A percentile compares a stretch with the other conserved stretches of the same genome.
phyloP scores from a whole-genome alignment of 1,140 invertebrate genomes.

The Neodiprion lecontei region DNA sequence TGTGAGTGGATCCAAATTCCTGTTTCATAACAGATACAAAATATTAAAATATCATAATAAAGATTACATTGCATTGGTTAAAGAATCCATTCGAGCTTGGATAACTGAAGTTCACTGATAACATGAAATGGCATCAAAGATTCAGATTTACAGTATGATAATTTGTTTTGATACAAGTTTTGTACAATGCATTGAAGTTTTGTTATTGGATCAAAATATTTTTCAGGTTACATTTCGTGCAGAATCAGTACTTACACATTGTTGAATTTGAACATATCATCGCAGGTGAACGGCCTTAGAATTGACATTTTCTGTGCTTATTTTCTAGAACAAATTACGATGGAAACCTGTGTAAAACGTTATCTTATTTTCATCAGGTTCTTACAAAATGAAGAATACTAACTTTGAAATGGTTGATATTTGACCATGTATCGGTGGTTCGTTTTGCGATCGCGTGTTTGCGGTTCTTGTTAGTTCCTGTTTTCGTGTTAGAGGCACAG shows the following conservation, averaged over 20 bases:
- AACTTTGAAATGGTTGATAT: no score
- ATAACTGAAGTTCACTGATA: not conserved
- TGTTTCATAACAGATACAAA: constrained; percentile 59
- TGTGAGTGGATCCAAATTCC: constrained; percentile 95
- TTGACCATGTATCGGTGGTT: no score
- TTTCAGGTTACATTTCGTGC: constrained; percentile 11
- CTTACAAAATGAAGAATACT: no score
- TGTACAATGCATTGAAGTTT: not conserved
- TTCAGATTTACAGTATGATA: constrained; percentile 23
- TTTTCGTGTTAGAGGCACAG: no score
- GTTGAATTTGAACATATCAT: constrained; percentile 96
- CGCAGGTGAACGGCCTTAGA: constrained; percentile 89
- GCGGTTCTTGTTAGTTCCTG: no score
- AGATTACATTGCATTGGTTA: constrained; percentile 7
- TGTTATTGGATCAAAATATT: not conserved
- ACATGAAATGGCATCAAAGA: constrained; percentile 19
- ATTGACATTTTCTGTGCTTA: constrained; percentile 80
- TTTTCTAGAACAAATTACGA: no score
- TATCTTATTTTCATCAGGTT: no score
- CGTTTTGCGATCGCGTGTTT: no score
- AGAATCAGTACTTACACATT: constrained; percentile 81
- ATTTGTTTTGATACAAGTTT: constrained; percentile 2
- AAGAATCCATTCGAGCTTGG: not conserved
- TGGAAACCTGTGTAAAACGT: no score
- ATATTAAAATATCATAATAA: constrained; percentile 36